Conservation (phyloP, 2,888 invertebrate genomes). For the Bugulina stolonifera region DNA sequence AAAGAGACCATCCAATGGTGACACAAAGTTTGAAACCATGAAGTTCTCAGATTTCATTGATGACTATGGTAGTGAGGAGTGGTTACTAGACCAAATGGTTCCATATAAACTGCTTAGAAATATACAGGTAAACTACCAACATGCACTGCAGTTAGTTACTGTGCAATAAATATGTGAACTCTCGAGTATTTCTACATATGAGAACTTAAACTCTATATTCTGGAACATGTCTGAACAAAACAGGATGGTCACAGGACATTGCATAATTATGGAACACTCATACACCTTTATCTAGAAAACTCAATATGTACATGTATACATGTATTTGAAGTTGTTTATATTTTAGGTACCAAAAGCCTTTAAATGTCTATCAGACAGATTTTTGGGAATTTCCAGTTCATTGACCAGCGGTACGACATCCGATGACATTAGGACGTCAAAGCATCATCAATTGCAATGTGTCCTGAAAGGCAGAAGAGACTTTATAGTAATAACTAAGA, state of each 20-base stretch:
- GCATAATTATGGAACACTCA: no score
- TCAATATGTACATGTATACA: neutral
- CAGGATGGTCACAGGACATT: no score
- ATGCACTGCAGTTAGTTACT: no score
- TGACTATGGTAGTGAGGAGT: conserved; percentile 18
- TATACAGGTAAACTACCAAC: neutral
- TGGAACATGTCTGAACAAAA: no score
- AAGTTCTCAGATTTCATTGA: neutral
- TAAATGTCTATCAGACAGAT: neutral
- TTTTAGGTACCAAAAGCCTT: conserved; percentile 1
- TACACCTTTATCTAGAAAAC: no score
- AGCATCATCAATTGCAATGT: neutral
- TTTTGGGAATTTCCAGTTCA: neutral
- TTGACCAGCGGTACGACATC: conserved; percentile 13
- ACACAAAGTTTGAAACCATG: neutral
- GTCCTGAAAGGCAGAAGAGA: conserved; percentile 8
- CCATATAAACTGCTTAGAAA: neutral
- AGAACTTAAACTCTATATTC: no score
- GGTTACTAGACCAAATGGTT: neutral
- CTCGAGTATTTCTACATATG: no score
- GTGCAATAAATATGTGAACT: no score
- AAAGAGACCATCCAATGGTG: neutral
- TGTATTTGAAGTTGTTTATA: neutral
- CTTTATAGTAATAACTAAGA: neutral
- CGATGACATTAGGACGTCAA: neutral